Percentiles rank a stretch among this genome's conserved stretches.
Conservation (phyloP, 2,888 invertebrate species). For the Exocentrus adspersus region DNA sequence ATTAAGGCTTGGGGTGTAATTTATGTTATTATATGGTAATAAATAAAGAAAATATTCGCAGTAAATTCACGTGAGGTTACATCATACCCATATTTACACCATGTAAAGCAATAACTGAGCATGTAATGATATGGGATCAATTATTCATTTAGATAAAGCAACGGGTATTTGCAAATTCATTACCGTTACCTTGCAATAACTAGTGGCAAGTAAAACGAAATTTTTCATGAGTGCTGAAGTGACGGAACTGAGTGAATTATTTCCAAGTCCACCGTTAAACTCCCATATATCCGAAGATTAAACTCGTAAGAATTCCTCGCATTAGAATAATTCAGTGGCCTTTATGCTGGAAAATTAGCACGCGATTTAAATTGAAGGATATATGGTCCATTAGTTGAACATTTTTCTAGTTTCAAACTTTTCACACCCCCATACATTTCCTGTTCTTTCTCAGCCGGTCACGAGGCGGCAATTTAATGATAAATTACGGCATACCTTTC, state of each 20-base stretch:
- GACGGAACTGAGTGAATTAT: too few relatives aligned
- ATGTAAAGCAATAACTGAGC: background rate
- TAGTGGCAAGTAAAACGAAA: too few relatives aligned
- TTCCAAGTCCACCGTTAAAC: too few relatives aligned
- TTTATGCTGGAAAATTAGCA: conserved; percentile 34
- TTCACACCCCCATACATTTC: conserved; percentile 43
- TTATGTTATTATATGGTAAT: conserved; percentile 17
- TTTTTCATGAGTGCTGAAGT: too few relatives aligned
- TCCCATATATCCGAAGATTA: background rate
- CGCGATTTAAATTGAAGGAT: conserved; percentile 50
- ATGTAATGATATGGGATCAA: background rate
- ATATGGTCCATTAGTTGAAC: conserved; percentile 51
- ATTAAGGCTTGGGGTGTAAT: conserved; percentile 21
- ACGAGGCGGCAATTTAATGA: conserved; percentile 44
- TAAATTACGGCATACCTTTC: conserved; percentile 54
- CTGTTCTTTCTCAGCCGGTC: conserved; percentile 43
- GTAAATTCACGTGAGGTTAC: conserved; percentile 3
- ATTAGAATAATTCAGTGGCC: background rate
- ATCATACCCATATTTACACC: conserved; percentile 4
- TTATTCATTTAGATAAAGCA: background rate
- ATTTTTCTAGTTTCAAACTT: conserved; percentile 50
- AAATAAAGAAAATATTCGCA: background rate
- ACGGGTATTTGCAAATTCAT: too few relatives aligned
- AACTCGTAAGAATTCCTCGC: background rate
- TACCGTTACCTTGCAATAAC: too few relatives aligned